A percentile compares a stretch with the other conserved stretches of the same genome.
Evolutionary conservation across 2,888 invertebrate genomes (phyloP).

Genomic region (Drosophila greeni): DNA sequence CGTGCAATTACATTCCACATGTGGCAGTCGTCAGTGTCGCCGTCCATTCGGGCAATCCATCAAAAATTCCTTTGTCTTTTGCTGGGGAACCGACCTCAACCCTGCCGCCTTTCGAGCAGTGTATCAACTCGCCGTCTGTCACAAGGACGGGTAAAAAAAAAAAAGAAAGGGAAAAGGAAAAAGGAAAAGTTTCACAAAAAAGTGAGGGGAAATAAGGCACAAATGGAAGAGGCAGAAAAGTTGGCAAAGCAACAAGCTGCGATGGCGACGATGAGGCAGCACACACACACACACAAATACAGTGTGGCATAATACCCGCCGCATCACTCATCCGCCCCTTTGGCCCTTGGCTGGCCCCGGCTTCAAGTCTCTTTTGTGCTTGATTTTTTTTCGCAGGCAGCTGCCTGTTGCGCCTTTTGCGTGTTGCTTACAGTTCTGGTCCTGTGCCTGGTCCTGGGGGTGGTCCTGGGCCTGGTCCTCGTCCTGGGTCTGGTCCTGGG

Average conservation of each 20-base stretch:
- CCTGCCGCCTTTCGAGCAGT: conserved; percentile 11
- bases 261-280: conserved; percentile 57
- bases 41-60: conserved; percentile 38
- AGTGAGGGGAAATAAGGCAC: conserved; percentile 1
- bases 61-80: conserved; percentile 40
- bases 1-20: conserved; percentile 38
- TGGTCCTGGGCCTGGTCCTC: too few species aligned
- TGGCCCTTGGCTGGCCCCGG: conserved; percentile 5
- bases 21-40: conserved; percentile 25
- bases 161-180: conserved; percentile 6
- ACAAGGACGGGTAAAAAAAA: conserved; percentile 8
- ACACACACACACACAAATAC: conserved; percentile 10
- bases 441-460: too few species aligned
- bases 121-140: conserved; percentile 34
- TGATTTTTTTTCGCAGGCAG: conserved; percentile 16
- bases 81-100: too few species aligned
- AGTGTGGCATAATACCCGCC: conserved; percentile 6
- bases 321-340: conserved; percentile 19
- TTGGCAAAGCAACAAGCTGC: conserved; percentile 72
- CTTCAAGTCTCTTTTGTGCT: conserved; percentile 24
- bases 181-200: conserved; percentile 14
- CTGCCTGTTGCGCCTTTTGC: conserved; percentile 71
- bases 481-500: conserved; percentile 1
- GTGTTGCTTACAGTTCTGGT: conserved; percentile 67
- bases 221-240: conserved; percentile 46